Base-by-base conservation (phyloP, 2,888 invertebrate genomes). In the Drosophila lacicola region DNA sequence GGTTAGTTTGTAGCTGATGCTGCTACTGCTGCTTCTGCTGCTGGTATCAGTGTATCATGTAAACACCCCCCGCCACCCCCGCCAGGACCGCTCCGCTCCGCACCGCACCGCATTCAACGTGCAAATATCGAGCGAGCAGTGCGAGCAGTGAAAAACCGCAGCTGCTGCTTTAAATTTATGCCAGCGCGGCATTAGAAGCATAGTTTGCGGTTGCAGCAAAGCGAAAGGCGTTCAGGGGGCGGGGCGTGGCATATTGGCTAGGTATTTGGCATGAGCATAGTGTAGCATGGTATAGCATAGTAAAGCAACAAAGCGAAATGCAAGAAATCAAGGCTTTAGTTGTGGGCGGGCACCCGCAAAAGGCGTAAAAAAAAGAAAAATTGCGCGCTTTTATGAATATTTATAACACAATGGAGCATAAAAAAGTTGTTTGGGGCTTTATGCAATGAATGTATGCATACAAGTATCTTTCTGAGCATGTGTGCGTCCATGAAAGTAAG, bases 131-230 rank as follows among this genome's bases (percentile, higher is more conserved):
- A 67, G 60, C 68, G 51, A 56, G 71, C 53, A 61, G 71, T 50
- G 60, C 68, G 51, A 56, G 71, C 53, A 61, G 71, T 50, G 67
- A 84, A 85, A 86, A 88, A 88, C 88, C 82, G 77, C 88, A 85
- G 82, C 88, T 83, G 85, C 88, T 84, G 82, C 74, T 88, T 83
- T 83, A 88, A 83, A 88, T 83, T 83, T 83, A 88, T 83, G 88
- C 82, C 86, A 83, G 77, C 74, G 77, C 71, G 86, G 85, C 85
- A 88, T 82, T 82, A 82, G 82, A 67, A 88, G 88, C 88, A 79
- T 79, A 79, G 82, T 85, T 82, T 88, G 82, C 62, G 85, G 82
- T 79, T 74, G 47, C 62, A 42, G 42, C 61, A 78, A 62, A 78
- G 80, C 67, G 46, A 60, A 64, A 63, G 74, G 55, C 58, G 58